Conservation (phyloP, 2,113 vertebrate genomes). For the Uria aalge region DNA sequence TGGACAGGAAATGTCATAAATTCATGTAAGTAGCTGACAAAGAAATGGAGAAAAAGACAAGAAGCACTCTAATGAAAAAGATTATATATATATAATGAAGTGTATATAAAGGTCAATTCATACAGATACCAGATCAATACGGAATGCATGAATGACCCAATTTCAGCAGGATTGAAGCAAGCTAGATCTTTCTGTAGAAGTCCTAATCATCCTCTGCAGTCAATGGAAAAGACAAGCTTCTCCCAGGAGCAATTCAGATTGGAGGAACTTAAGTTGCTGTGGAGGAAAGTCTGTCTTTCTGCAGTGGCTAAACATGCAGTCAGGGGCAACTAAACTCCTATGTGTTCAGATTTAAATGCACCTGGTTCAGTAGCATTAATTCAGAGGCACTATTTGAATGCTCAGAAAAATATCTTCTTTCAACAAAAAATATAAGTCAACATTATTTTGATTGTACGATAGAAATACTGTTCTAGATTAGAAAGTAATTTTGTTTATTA, state of each 20-base stretch:
- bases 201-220: neutral
- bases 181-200: neutral
- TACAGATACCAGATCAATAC: neutral
- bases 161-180: neutral
- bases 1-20: neutral
- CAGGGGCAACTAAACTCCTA: neutral
- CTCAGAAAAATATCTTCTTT: neutral
- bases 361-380: neutral
- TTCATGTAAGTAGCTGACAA: neutral
- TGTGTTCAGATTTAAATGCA: neutral
- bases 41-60: neutral
- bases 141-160: neutral
- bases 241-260: neutral
- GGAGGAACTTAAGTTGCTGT: neutral
- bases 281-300: neutral
- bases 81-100: neutral
- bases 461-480: neutral
- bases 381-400: neutral
- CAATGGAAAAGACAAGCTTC: neutral
- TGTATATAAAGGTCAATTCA: neutral
- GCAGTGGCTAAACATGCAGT: neutral
- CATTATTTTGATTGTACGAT: neutral
- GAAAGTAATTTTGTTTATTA: neutral
- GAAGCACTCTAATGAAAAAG: neutral
- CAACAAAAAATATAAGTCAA: neutral